Conservation (phyloP, 1,140 invertebrate species). For the Drosophila bocki region DNA sequence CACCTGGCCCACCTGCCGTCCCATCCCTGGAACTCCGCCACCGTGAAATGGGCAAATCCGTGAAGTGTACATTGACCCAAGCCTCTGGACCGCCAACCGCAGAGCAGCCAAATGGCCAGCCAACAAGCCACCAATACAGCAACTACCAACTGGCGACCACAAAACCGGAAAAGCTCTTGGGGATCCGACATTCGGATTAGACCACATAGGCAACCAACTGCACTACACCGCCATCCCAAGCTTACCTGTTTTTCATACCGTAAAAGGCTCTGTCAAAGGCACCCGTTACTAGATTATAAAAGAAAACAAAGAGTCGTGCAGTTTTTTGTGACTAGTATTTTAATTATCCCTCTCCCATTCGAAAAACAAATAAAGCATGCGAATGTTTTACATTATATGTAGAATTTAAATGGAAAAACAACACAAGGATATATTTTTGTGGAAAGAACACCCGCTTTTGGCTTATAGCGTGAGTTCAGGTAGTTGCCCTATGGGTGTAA, state of each 20-base stretch:
- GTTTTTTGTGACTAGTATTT: neutral
- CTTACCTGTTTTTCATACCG: conserved; percentile 53
- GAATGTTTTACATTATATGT: too few relatives aligned
- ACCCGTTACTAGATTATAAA: conserved; percentile 18
- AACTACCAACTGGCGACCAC: conserved; percentile 15
- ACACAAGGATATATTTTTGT: neutral
- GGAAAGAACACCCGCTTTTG: neutral
- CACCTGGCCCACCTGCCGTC: conserved; percentile 8
- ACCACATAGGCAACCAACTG: conserved; percentile 31
- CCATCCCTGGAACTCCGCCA: conserved; percentile 29
- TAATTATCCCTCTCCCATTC: neutral
- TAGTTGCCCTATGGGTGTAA: neutral
- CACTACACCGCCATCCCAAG: conserved; percentile 2
- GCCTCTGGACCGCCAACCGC: conserved; percentile 13
- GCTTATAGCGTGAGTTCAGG: too few relatives aligned
- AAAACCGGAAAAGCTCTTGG: conserved; percentile 63
- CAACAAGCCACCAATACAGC: conserved; percentile 4
- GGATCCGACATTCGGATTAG: conserved; percentile 16
- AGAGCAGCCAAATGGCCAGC: conserved; percentile 16
- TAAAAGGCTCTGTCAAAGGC: conserved; percentile 65
- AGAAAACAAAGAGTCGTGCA: conserved; percentile 1
- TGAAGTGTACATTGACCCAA: conserved; percentile 80
- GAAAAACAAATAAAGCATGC: neutral
- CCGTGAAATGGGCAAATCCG: conserved; percentile 77
- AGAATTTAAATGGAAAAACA: too few relatives aligned